Evolutionary conservation across 2,113 vertebrate genomes (phyloP), one percentile per base, ranked within the genome.

Genomic region (Heloderma charlesbogerti): DNA sequence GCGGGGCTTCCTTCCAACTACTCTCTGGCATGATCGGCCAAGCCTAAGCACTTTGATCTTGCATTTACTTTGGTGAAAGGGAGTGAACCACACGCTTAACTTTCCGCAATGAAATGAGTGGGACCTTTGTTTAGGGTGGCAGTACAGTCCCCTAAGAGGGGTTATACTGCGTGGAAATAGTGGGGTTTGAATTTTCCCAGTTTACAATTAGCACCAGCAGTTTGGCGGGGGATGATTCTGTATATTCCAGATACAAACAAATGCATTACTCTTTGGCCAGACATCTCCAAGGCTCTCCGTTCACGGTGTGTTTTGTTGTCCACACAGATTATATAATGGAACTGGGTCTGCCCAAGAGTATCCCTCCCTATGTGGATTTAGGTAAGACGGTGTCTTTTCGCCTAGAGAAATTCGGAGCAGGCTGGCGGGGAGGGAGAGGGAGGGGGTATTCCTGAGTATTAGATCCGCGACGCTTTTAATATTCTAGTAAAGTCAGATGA

Each of bases 251-350:
- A 63, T 20, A 20, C 60, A 63, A 63, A 63, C 16, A 63, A 63
- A 22, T 54, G 6, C 40, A 40, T 86, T 71, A 72, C n/a, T 37
- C 13, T 72, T 25, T 74, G 48, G 22, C 31, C n/a, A 34, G 37
- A 54, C 34, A 54, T 45, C 27, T 1, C 89, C 67, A 10, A 84
- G 51, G 66, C 89, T n/a, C 80, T 6, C 90, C 80, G 69, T 95
- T 95, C 92, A 90, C 87, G 2, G 72, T 43, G 63, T 86, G 0
- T 96, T 84, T 95, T 95, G 74, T 97, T 97, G 90, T 95, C 90
- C 95, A 75, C 95, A 97, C 96, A 91, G 89, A 95, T 93, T 95
- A 92, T 96, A 96, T 94, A 96, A 97, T 97, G 96, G 96, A 98
- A 97, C 95, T 96, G 86, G 97, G 95, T 95, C 80, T 98, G 95